A percentile compares a stretch with the other conserved stretches of the same genome.
These are phyloP conservation scores for Hololepta plana DNA, from an alignment of 2,888 invertebrate species.

Conservation along the genomic window DNA sequence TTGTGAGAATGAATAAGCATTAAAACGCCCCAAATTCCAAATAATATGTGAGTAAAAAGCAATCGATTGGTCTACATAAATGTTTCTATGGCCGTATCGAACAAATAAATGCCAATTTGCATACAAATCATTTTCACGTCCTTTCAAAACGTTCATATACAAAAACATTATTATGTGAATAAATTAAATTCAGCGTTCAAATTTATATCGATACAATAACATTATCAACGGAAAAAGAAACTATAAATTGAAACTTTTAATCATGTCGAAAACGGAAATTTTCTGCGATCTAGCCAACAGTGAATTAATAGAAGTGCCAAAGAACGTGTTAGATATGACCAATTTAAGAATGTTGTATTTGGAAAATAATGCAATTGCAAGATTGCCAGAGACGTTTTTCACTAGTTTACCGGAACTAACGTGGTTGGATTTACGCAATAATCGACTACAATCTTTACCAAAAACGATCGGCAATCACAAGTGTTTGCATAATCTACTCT, in stretches of 20 bases:
- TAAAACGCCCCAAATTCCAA: no score
- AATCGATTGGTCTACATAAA: no score
- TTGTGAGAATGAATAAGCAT: no score
- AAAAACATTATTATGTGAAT: constrained; percentile 1
- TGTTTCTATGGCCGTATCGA: no score
- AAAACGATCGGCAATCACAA: constrained; percentile 35
- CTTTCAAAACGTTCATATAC: no score
- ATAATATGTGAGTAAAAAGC: no score
- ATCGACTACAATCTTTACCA: constrained; percentile 36
- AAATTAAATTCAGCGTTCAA: constrained; percentile 3
- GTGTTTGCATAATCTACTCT: constrained; percentile 39
- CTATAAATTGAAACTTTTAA: no score
- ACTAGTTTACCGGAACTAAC: constrained; percentile 32
- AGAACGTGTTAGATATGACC: constrained; percentile 17
- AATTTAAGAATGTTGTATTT: constrained; percentile 33
- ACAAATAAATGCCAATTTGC: no score
- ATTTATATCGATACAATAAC: no score
- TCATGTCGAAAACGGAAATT: constrained; percentile 19
- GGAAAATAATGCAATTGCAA: constrained; percentile 34
- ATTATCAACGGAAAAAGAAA: constrained; percentile 3
- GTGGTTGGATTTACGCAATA: constrained; percentile 48
- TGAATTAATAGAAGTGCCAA: constrained; percentile 19
- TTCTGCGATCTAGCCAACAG: constrained; percentile 23
- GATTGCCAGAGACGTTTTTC: constrained; percentile 40
- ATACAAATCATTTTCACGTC: no score